Percentiles rank a stretch among this genome's conserved stretches.
Conservation (phyloP, 35 echinoderm and acorn worm species). For the Chiridota heheva region DNA sequence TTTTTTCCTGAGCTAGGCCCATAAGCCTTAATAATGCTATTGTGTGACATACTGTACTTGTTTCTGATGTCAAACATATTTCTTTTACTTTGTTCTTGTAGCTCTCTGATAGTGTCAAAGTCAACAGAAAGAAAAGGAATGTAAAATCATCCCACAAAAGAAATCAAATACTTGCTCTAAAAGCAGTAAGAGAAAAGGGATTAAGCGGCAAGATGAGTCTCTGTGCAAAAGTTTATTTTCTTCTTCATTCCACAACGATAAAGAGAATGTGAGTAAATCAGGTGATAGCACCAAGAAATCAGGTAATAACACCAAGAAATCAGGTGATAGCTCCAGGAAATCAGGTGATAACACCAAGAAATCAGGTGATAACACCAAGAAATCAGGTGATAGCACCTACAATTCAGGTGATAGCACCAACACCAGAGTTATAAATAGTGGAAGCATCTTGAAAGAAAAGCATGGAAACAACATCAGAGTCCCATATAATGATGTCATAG, state of each 20-base stretch:
- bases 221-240: background rate
- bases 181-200: background rate
- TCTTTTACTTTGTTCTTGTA: constrained; percentile 21
- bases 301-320: background rate
- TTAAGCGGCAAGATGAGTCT: background rate
- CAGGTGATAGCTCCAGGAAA: background rate
- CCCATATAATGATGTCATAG: no score
- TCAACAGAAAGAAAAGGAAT: constrained; percentile 33
- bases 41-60: no score
- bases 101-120: constrained; percentile 32
- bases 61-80: background rate
- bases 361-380: background rate
- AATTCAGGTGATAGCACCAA: background rate
- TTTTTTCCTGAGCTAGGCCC: no score
- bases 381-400: background rate
- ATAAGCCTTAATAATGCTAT: no score
- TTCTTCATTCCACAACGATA: no score
- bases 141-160: constrained; percentile 7
- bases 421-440: no score
- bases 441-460: no score
- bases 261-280: no score
- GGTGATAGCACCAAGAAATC: background rate
- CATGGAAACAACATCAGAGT: no score
- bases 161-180: background rate
- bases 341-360: background rate